Percentiles rank a stretch among this genome's conserved stretches.
Evolutionary conservation across 2,113 vertebrate species (phyloP).

Genomic region (Cyanoramphus novaezelandiae): DNA sequence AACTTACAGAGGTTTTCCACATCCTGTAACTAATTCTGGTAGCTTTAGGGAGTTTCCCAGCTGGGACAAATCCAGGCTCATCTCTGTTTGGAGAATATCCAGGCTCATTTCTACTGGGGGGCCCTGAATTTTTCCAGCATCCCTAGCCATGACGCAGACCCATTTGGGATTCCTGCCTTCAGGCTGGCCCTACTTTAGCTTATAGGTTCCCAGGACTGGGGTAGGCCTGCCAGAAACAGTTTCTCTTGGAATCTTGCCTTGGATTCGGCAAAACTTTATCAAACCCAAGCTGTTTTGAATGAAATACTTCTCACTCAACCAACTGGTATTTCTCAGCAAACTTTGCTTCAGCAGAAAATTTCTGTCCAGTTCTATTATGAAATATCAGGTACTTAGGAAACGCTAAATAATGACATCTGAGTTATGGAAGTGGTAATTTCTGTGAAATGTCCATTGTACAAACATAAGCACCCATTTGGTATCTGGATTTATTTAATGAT

Average conservation of each 20-base stretch:
- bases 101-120: conserved; percentile 15
- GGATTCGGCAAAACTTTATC: conserved; percentile 23
- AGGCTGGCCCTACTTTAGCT: conserved; percentile 31
- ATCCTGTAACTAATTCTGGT: conserved; percentile 38
- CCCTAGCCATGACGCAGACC: background rate
- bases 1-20: background rate
- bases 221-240: conserved; percentile 28
- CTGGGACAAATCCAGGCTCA: conserved; percentile 41
- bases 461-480: background rate
- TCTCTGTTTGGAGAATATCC: conserved; percentile 47
- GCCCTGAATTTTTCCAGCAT: conserved; percentile 29
- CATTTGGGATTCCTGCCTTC: conserved; percentile 33
- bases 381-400: background rate
- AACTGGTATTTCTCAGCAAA: conserved; percentile 28
- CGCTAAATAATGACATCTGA: background rate
- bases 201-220: conserved; percentile 44
- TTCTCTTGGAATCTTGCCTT: conserved; percentile 41
- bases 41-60: conserved; percentile 53
- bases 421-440: background rate
- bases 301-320: conserved; percentile 27
- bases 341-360: background rate
- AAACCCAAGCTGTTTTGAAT: conserved; percentile 30
- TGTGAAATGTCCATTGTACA: background rate
- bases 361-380: background rate
- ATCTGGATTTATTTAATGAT: background rate